phyloP scores from a whole-genome alignment of 2,888 invertebrate species.

The Ischnura elegans region DNA sequence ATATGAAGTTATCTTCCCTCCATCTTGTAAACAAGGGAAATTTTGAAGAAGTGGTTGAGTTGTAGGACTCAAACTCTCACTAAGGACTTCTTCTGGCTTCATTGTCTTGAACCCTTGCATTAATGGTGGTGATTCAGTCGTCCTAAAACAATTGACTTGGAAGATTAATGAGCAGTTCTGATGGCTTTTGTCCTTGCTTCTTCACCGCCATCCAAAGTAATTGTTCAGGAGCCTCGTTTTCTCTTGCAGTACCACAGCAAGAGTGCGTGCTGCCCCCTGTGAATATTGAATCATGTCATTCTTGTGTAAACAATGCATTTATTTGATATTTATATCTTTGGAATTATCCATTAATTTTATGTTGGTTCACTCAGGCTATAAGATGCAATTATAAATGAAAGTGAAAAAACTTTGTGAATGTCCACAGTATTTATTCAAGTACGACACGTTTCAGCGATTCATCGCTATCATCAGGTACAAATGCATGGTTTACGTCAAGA shows the following conservation, averaged over 20 bases:
- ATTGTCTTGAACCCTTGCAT: background rate
- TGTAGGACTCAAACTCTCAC: background rate
- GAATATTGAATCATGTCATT: background rate
- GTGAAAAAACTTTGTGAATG: no score
- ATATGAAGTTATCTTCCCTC: background rate
- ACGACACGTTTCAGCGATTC: no score
- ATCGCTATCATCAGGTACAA: no score
- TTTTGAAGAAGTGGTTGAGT: background rate
- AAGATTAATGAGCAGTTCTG: background rate
- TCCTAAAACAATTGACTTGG: background rate
- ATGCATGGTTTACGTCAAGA: no score
- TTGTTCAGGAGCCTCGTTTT: constrained; percentile 45
- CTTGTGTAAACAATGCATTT: no score
- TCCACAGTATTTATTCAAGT: no score
- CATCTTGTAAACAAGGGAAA: background rate
- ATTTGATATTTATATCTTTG: no score
- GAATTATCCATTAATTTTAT: no score
- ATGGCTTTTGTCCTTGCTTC: background rate
- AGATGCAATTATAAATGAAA: no score
- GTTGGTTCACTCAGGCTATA: no score
- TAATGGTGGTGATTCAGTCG: background rate
- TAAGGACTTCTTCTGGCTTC: background rate
- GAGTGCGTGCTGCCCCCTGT: constrained; percentile 52
- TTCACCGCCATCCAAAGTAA: constrained; percentile 46
- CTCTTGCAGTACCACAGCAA: constrained; percentile 54